Base-by-base conservation (phyloP, 2,888 invertebrate genomes). In the Harmothoe impar region DNA sequence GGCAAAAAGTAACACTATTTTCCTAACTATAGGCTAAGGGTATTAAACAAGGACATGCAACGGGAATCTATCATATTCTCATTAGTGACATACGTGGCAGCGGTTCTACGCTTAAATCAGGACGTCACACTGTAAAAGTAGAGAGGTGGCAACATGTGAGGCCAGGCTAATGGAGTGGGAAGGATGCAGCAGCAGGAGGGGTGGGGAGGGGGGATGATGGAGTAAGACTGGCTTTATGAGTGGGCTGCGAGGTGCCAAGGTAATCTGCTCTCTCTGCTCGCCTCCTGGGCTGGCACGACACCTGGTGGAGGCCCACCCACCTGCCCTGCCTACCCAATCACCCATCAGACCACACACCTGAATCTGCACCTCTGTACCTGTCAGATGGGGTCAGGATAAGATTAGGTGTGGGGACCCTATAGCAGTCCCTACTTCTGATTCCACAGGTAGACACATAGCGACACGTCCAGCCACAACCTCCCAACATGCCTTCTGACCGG, bases 301-400 rank as follows among this genome's bases (percentile, higher is more conserved):
- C 68, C 68, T 68, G 68, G 17, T 68, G 68, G 68, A 17, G 17
- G 17, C 68, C 17, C 5, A n/a, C 68, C 68, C 68, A 68, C 68
- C 68, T 68, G 68, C 68, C 68, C 68, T n/a, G 68, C 68, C 17
- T 52, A 10, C 54, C 54, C 54, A 52, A 52, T 52, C 54, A 52
- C 54, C n/a, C n/a, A n/a, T n/a, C n/a, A n/a, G n/a, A n/a, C n/a
- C n/a, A n/a, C n/a, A n/a, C n/a, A n/a, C n/a, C n/a, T n/a, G n/a
- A n/a, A n/a, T n/a, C n/a, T n/a, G n/a, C n/a, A n/a, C n/a, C n/a
- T n/a, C n/a, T n/a, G n/a, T n/a, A n/a, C n/a, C n/a, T n/a, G n/a
- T n/a, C n/a, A n/a, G n/a, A n/a, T n/a, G n/a, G n/a, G n/a, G n/a
- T n/a, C n/a, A n/a, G n/a, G n/a, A n/a, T n/a, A n/a, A n/a, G n/a